Evolutionary conservation across 2,888 invertebrate species (phyloP).

Genomic region (Chymomyza caudatula): DNA sequence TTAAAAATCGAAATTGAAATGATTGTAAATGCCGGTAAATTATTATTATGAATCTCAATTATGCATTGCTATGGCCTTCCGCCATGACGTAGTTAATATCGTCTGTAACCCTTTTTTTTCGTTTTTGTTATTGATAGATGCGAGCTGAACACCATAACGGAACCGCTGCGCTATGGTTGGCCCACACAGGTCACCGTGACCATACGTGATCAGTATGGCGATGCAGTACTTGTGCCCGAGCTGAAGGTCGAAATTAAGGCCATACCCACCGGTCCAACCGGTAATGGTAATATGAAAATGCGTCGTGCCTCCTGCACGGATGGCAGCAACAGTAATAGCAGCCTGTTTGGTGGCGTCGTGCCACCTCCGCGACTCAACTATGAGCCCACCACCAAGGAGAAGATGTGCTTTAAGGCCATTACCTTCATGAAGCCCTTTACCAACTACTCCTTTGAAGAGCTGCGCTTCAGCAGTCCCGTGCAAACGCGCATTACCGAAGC

Average conservation of each 20-base stretch:
- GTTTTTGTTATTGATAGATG: conserved; percentile 80
- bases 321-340: conserved; percentile 29
- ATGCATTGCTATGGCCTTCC: neutral
- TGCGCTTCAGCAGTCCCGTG: conserved; percentile 82
- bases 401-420: conserved; percentile 95
- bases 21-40: too few species aligned
- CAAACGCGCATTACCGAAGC: conserved; percentile 77
- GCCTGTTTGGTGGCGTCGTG: conserved; percentile 68
- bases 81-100: neutral
- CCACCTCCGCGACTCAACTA: conserved; percentile 80
- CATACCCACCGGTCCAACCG: conserved; percentile 74
- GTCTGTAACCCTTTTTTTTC: neutral
- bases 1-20: neutral
- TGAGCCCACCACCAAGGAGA: conserved; percentile 91
- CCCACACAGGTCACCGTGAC: conserved; percentile 89
- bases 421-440: conserved; percentile 96
- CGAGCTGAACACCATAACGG: conserved; percentile 87
- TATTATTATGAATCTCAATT: conserved; percentile 1
- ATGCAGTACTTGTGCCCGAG: conserved; percentile 89
- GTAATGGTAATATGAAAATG: conserved; percentile 74
- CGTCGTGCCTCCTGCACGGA: conserved; percentile 73
- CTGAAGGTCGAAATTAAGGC: conserved; percentile 82
- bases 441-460: conserved; percentile 96
- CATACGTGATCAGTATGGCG: conserved; percentile 94
- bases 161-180: conserved; percentile 88